Percentiles rank a stretch among this genome's conserved stretches.
Conservation (phyloP, 2,888 invertebrate species). For the Schrankia costaestrigalis region DNA sequence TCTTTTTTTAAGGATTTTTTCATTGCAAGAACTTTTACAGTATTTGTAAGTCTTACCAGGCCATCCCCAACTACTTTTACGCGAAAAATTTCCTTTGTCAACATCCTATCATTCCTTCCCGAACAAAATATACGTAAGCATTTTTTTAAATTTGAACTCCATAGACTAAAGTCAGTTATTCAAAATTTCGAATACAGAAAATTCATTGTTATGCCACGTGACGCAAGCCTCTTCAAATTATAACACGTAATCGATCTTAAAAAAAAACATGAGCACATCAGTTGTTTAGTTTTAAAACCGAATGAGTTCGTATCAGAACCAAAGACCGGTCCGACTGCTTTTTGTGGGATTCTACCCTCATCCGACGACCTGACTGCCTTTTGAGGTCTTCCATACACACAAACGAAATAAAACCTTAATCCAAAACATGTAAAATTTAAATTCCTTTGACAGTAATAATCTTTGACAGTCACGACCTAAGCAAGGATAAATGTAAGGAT, state of each 20-base stretch:
- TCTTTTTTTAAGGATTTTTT: no score
- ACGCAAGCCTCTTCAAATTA: slow-evolving; percentile 17
- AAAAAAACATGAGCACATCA: slow-evolving; percentile 57
- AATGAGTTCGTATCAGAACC: slow-evolving; percentile 53
- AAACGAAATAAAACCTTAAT: slow-evolving; percentile 24
- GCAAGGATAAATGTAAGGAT: slow-evolving; percentile 69
- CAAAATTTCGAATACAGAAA: no score
- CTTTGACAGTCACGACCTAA: slow-evolving; percentile 70
- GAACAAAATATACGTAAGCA: no score
- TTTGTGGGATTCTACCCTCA: slow-evolving; percentile 74
- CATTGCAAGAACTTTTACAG: no score
- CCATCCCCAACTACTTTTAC: no score
- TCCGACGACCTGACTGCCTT: slow-evolving; percentile 51
- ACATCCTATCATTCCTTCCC: no score
- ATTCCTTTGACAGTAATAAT: slow-evolving; percentile 13
- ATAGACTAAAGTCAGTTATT: no score
- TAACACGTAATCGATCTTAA: slow-evolving; percentile 46
- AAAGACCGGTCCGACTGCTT: slow-evolving; percentile 68
- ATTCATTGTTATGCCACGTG: slow-evolving; percentile 1
- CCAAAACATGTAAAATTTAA: slow-evolving; percentile 10
- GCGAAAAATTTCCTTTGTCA: no score
- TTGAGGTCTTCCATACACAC: slow-evolving; percentile 21
- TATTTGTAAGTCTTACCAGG: no score
- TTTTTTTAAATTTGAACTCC: no score
- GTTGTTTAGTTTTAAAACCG: slow-evolving; percentile 52